These are phyloP conservation scores for Aphelinus atriplicis DNA, from an alignment of 1,140 invertebrate species.

Conservation along the genomic window DNA sequence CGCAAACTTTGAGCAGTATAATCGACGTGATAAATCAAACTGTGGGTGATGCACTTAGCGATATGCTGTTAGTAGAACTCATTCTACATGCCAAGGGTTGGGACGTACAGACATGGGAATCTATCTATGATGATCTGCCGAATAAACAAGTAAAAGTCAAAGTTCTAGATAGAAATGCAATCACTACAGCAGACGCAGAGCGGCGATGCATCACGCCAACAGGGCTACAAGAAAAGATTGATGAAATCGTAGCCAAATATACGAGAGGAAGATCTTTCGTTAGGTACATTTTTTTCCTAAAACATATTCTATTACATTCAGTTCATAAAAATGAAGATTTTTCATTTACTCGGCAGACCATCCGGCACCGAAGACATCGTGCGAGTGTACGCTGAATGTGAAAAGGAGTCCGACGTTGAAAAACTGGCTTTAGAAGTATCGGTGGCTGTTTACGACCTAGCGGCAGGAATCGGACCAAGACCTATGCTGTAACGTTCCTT, in stretches of 20 bases:
- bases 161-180: conserved; percentile 84
- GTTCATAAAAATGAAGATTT: background rate
- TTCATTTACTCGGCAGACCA: conserved; percentile 70
- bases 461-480: conserved; percentile 74
- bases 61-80: conserved; percentile 93
- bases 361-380: conserved; percentile 98
- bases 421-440: conserved; percentile 81
- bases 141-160: conserved; percentile 89
- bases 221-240: conserved; percentile 85
- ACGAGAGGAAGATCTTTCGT: conserved; percentile 86
- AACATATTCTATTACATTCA: background rate
- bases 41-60: conserved; percentile 96
- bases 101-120: conserved; percentile 82
- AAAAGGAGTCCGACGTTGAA: conserved; percentile 77
- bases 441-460: conserved; percentile 77
- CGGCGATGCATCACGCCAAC: conserved; percentile 79
- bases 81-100: conserved; percentile 85
- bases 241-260: conserved; percentile 77
- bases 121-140: conserved; percentile 86
- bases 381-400: conserved; percentile 94
- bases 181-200: conserved; percentile 89
- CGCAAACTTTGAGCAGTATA: conserved; percentile 72
- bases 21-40: conserved; percentile 94
- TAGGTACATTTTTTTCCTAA: conserved; percentile 62
- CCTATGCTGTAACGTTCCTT: conserved; percentile 35